phyloP scores from a whole-genome alignment of 1,140 invertebrate genomes.

The Glossosoma conforme region DNA sequence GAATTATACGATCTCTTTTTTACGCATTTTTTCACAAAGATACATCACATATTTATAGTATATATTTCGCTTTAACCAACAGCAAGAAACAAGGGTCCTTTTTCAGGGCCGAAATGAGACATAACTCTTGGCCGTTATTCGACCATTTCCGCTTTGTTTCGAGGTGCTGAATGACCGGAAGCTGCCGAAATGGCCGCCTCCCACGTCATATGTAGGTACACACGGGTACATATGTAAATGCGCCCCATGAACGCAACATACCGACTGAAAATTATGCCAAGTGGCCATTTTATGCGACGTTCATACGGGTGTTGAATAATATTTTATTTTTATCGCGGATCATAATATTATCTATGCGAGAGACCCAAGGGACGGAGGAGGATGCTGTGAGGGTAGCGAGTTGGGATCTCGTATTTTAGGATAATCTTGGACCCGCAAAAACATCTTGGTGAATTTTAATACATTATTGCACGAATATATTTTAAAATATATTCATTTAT shows the following conservation, averaged over 20 bases:
- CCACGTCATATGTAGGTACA: constrained; percentile 3
- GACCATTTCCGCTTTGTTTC: constrained; percentile 8
- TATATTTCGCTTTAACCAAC: no score
- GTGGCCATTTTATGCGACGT: constrained; percentile 43
- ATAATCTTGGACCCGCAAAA: no score
- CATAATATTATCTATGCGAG: constrained; percentile 34
- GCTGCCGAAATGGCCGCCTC: neutral
- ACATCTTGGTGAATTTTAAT: no score
- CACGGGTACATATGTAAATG: constrained; percentile 27
- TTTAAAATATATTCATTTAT: no score
- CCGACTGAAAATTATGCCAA: constrained; percentile 46
- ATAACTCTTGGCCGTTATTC: constrained; percentile 10
- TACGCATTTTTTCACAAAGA: no score
- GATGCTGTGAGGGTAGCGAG: neutral
- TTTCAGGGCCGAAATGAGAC: constrained; percentile 5
- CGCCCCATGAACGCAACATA: constrained; percentile 28
- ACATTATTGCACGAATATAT: no score
- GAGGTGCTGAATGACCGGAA: constrained; percentile 8
- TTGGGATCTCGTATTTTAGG: no score
- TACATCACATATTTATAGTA: no score
- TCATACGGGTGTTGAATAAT: constrained; percentile 49
- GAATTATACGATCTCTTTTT: no score
- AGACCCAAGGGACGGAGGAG: neutral
- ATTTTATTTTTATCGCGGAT: constrained; percentile 44
- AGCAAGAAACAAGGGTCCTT: no score